Evolutionary conservation across 2,888 invertebrate genomes (phyloP).

Genomic region (Agriopis aurantiaria): DNA sequence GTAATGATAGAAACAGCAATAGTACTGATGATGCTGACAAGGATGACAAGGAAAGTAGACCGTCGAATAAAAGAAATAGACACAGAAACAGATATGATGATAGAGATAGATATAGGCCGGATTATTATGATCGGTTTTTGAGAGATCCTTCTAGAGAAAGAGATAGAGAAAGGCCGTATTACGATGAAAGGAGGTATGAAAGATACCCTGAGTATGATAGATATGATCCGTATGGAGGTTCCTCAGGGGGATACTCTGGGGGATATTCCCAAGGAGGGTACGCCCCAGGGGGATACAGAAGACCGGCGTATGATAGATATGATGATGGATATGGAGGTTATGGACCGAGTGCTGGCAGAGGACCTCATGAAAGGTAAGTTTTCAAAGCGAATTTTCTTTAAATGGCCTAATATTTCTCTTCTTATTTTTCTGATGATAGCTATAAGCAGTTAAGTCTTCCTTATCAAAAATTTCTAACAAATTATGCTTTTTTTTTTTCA

Average conservation of each 20-base stretch:
- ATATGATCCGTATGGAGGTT: conserved; percentile 56
- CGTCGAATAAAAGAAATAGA: conserved; percentile 52
- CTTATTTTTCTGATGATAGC: too few relatives aligned
- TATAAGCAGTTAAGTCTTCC: too few relatives aligned
- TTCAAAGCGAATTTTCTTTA: background rate
- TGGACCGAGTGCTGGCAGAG: conserved; percentile 68
- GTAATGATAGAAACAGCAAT: conserved; percentile 55
- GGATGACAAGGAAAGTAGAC: conserved; percentile 65
- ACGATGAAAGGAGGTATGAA: conserved; percentile 72
- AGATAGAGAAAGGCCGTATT: conserved; percentile 62
- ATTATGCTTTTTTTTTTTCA: too few relatives aligned
- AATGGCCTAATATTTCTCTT: conserved; percentile 1
- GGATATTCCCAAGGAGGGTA: conserved; percentile 49
- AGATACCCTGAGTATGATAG: conserved; percentile 60
- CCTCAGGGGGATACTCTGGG: conserved; percentile 19
- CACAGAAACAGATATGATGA: conserved; percentile 69
- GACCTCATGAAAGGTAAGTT: conserved; percentile 81
- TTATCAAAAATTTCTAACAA: too few relatives aligned
- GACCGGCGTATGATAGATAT: conserved; percentile 68
- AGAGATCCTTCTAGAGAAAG: conserved; percentile 75
- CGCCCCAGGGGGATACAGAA: conserved; percentile 58
- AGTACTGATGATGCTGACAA: conserved; percentile 72
- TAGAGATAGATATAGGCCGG: conserved; percentile 76
- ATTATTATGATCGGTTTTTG: conserved; percentile 77
- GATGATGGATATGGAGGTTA: conserved; percentile 78